These are phyloP conservation scores for Miltochrista miniata DNA, from an alignment of 2,888 invertebrate species.

Conservation along the genomic window DNA sequence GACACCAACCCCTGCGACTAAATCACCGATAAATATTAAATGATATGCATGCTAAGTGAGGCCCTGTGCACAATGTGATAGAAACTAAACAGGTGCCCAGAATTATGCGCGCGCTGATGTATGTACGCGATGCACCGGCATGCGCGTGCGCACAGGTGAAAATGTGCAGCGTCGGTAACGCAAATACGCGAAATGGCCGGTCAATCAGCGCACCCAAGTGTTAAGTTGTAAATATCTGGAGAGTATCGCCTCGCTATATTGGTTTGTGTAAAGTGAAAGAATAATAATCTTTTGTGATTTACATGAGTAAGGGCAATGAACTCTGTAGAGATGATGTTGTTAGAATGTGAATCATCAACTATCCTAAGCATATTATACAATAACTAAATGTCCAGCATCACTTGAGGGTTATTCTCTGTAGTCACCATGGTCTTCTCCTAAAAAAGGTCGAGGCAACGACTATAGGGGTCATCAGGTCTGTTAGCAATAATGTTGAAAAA, in stretches of 20 bases:
- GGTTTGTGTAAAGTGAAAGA: constrained; percentile 31
- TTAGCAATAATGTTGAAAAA: no score
- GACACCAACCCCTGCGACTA: neutral
- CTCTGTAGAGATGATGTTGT: constrained; percentile 4
- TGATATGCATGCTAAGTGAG: constrained; percentile 13
- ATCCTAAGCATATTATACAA: no score
- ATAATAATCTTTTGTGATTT: constrained; percentile 37
- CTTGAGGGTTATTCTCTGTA: no score
- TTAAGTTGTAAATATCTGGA: constrained; percentile 39
- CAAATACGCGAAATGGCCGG: constrained; percentile 43
- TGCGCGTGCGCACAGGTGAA: constrained; percentile 40
- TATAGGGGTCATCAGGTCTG: no score
- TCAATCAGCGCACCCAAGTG: constrained; percentile 36
- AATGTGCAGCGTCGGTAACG: constrained; percentile 41
- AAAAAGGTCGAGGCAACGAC: no score
- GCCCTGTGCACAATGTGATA: constrained; percentile 28
- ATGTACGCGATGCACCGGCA: constrained; percentile 37
- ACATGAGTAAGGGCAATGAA: constrained; percentile 27
- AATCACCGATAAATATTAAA: neutral
- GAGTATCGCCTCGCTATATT: constrained; percentile 21
- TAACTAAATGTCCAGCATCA: no score
- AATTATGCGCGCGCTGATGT: constrained; percentile 40
- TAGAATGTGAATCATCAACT: no score
- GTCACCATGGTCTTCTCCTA: no score
- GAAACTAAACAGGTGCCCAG: constrained; percentile 46